phyloP scores from a whole-genome alignment of 1,140 invertebrate species.

The Lepeophtheirus salmonis region DNA sequence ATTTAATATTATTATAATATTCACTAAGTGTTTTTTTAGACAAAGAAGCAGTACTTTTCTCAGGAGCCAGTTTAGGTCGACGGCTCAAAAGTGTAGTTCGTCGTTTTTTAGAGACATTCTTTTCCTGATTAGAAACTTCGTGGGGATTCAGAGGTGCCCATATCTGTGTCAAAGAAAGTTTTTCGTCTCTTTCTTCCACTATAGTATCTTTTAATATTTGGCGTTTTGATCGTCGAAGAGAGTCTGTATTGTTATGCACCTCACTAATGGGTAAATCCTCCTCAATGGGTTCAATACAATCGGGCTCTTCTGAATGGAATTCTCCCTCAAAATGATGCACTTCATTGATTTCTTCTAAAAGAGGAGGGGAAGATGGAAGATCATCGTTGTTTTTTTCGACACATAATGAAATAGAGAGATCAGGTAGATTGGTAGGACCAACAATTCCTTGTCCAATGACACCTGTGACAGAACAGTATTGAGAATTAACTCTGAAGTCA shows the following conservation, averaged over 20 bases:
- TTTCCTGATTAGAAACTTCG: neutral
- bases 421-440: neutral
- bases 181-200: neutral
- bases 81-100: neutral
- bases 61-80: neutral
- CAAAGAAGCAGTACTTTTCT: neutral
- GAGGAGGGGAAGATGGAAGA: neutral
- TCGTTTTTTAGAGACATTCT: neutral
- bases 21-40: neutral
- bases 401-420: neutral
- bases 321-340: neutral
- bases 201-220: neutral
- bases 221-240: neutral
- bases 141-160: neutral
- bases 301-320: neutral
- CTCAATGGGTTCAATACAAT: neutral
- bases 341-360: neutral
- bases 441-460: neutral
- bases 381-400: neutral
- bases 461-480: neutral
- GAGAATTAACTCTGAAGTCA: constrained; percentile 5
- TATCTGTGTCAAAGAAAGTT: neutral
- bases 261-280: no score
- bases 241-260: no score
- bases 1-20: neutral